Percentiles rank a stretch among this genome's conserved stretches.
Conservation (phyloP, 2,797 vertebrate genomes). For the Siniperca scherzeri region DNA sequence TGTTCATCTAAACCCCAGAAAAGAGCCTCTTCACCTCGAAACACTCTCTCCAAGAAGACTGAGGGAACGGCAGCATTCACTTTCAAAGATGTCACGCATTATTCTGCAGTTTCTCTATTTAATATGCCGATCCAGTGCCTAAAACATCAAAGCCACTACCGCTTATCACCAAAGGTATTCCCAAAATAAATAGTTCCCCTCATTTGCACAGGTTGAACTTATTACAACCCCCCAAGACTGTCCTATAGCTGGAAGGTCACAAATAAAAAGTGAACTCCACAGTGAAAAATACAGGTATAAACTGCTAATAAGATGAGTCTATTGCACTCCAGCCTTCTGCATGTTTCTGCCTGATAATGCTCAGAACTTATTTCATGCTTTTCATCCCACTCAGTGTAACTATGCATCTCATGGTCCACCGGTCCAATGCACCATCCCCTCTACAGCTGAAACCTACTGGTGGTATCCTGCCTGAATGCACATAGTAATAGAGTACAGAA, state of each 20-base stretch:
- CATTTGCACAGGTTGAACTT: constrained; percentile 42
- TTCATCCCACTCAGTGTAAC: constrained; percentile 50
- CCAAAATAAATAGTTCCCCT: constrained; percentile 27
- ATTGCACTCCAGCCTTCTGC: constrained; percentile 1
- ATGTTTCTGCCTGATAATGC: constrained; percentile 37
- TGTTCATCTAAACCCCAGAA: constrained; percentile 7
- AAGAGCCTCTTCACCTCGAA: constrained; percentile 18
- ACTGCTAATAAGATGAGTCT: constrained; percentile 11
- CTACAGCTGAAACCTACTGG: constrained; percentile 27
- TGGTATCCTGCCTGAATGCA: constrained; percentile 42
- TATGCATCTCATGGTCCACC: constrained; percentile 40
- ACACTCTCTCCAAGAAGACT: constrained; percentile 6
- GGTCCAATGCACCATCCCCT: constrained; percentile 21
- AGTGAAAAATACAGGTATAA: constrained; percentile 23
- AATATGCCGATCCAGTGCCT: constrained; percentile 21
- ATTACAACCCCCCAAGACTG: constrained; percentile 15
- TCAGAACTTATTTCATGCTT: constrained; percentile 58
- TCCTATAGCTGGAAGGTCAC: constrained; percentile 31
- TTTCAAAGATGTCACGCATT: constrained; percentile 10
- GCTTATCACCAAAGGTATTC: constrained; percentile 22
- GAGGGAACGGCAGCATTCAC: constrained; percentile 3
- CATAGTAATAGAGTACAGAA: constrained; percentile 18
- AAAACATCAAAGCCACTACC: constrained; percentile 35
- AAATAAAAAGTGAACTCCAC: constrained; percentile 14
- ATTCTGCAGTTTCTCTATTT: constrained; percentile 11